Percentiles rank a stretch among this genome's conserved stretches.
These are phyloP conservation scores for Tachypleus tridentatus DNA, from an alignment of 1,140 invertebrate genomes.

Conservation along the genomic window DNA sequence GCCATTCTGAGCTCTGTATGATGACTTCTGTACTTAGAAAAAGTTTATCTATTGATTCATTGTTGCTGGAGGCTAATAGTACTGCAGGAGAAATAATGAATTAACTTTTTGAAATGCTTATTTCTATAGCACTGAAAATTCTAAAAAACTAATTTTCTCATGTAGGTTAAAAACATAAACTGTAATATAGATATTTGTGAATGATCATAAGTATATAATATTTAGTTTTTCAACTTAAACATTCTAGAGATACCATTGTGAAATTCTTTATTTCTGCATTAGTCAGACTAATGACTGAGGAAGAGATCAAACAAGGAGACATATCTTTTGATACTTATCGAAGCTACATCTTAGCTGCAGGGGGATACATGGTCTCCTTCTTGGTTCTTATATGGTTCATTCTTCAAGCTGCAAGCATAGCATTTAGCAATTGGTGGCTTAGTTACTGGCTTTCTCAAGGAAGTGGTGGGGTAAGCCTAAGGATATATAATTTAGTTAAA, in stretches of 20 bases:
- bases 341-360: conserved; percentile 45
- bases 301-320: conserved; percentile 37
- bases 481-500: conserved; percentile 15
- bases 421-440: conserved; percentile 54
- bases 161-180: neutral
- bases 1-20: too few relatives aligned
- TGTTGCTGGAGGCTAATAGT: neutral
- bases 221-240: neutral
- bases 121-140: too few relatives aligned
- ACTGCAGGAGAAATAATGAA: neutral
- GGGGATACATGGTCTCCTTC: conserved; percentile 41
- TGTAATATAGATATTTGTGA: conserved; percentile 8
- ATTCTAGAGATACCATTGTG: conserved; percentile 3
- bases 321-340: conserved; percentile 39
- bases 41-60: neutral
- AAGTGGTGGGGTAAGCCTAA: conserved; percentile 36
- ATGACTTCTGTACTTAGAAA: conserved; percentile 16
- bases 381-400: conserved; percentile 44
- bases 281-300: conserved; percentile 33
- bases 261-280: conserved; percentile 19
- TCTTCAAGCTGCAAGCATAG: conserved; percentile 43
- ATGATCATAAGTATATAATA: neutral
- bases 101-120: too few relatives aligned
- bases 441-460: conserved; percentile 49
- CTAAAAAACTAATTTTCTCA: too few relatives aligned